phyloP scores from a whole-genome alignment of 2,888 invertebrate genomes.

The Lapara coniferarum region DNA sequence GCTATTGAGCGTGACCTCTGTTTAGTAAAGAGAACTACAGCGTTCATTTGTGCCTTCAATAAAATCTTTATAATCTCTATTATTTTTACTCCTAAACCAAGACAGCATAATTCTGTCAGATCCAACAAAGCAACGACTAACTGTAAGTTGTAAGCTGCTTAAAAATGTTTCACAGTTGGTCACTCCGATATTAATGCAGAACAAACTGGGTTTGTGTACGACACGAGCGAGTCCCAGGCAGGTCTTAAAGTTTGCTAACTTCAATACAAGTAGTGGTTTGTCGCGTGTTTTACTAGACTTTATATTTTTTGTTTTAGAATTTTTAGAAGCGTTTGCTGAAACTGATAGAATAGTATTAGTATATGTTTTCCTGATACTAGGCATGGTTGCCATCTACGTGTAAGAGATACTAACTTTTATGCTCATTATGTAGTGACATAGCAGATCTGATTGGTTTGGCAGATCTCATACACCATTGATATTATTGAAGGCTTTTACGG shows the following conservation, averaged over 20 bases:
- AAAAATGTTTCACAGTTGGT: slow-evolving; percentile 31
- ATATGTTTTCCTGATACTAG: too few species aligned
- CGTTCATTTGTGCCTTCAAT: too few species aligned
- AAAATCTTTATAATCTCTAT: too few species aligned
- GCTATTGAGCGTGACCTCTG: too few species aligned
- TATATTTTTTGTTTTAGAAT: not conserved
- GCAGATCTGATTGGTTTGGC: too few species aligned
- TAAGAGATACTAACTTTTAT: too few species aligned
- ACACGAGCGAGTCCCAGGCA: not conserved
- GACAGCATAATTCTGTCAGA: not conserved
- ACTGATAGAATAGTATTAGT: too few species aligned
- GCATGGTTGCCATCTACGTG: too few species aligned
- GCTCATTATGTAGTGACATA: too few species aligned
- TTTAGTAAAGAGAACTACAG: too few species aligned
- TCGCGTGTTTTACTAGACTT: slow-evolving; percentile 6
- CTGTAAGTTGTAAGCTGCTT: slow-evolving; percentile 27
- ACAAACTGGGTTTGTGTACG: slow-evolving; percentile 10
- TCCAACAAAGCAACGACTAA: not conserved
- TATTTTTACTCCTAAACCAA: not conserved
- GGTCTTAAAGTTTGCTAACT: slow-evolving; percentile 18
- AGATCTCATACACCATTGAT: too few species aligned
- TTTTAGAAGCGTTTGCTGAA: not conserved
- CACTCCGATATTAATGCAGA: slow-evolving; percentile 29
- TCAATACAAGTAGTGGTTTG: not conserved
- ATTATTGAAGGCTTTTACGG: too few species aligned